Conservation (phyloP, 2,113 vertebrate genomes). For the Zapornia atra region DNA sequence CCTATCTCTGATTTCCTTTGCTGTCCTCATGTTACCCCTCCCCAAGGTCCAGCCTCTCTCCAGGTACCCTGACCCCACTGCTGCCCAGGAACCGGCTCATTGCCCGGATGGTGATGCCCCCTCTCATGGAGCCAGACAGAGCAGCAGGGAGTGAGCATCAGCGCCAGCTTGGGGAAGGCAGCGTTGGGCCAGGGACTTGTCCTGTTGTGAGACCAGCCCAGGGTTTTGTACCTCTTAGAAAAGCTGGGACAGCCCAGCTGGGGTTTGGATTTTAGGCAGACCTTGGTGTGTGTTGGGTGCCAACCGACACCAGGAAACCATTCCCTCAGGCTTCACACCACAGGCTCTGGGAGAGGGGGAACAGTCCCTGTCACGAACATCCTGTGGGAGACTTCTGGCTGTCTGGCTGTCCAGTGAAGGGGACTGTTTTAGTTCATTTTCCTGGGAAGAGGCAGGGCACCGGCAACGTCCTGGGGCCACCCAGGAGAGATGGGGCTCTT, state of each 20-base stretch:
- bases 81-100: rapidly evolving
- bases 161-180: not conserved
- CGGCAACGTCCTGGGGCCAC: not conserved
- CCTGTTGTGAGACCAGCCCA: not conserved
- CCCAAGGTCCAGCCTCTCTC: not conserved
- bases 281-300: not conserved
- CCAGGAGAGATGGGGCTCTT: not conserved
- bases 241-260: not conserved
- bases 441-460: not conserved
- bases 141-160: too few species aligned
- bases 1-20: conserved; percentile 12
- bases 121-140: not conserved
- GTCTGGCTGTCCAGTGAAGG: rapidly evolving
- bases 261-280: not conserved
- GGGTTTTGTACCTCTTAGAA: not conserved
- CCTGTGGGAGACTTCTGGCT: not conserved
- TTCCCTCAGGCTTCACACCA: not conserved
- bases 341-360: not conserved
- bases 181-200: rapidly evolving
- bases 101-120: not conserved
- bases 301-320: rapidly evolving
- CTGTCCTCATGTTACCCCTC: not conserved
- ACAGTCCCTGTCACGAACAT: rapidly evolving
- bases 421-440: not conserved
- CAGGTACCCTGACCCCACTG: not conserved